Conservation (phyloP, 64 coral and sea anemone species). For the Anthopleura sola region DNA sequence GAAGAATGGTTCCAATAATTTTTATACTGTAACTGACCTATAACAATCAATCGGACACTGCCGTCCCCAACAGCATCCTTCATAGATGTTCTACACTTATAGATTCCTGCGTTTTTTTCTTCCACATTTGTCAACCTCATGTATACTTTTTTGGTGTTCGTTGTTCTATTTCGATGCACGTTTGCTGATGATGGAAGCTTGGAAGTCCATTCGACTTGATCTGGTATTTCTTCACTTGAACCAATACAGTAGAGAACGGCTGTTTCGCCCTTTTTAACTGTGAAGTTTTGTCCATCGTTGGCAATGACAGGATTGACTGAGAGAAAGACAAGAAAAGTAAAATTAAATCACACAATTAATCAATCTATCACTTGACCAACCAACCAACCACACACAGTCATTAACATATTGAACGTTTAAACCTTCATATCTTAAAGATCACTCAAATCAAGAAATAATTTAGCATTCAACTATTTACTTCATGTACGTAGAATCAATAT, state of each 20-base stretch:
- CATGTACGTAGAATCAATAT: no score
- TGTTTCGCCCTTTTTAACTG: not conserved
- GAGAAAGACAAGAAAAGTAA: not conserved
- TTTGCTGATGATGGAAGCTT: not conserved
- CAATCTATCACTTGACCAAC: not conserved
- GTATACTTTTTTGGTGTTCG: not conserved
- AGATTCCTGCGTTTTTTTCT: not conserved
- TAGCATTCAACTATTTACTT: no score
- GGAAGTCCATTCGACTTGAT: not conserved
- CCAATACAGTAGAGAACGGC: not conserved
- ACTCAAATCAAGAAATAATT: no score
- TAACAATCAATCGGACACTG: not conserved
- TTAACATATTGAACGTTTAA: no score
- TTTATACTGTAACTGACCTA: no score
- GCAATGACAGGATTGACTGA: not conserved
- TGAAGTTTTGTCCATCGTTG: constrained; percentile 1
- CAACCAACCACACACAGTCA: no score
- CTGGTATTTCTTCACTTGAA: not conserved
- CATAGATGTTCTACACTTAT: not conserved
- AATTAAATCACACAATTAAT: not conserved
- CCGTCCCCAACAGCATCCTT: not conserved
- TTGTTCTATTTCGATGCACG: not conserved
- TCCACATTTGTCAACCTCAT: not conserved
- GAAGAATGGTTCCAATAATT: no score
- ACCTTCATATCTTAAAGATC: no score